Base-by-base conservation (phyloP, 92 coral and sea anemone genomes). In the Epizoanthus illoricatus region DNA sequence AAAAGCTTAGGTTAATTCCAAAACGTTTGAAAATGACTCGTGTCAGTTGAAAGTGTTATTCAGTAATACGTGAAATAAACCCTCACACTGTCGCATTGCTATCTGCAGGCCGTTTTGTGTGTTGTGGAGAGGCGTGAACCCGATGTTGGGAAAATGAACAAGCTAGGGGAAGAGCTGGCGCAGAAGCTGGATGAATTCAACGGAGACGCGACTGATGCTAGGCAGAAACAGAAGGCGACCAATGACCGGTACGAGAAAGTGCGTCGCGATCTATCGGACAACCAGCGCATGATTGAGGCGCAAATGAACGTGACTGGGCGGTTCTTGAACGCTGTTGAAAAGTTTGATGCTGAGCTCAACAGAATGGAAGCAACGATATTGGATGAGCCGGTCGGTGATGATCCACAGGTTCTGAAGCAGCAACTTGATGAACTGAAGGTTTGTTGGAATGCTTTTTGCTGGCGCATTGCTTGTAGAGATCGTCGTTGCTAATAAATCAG, bases 181-280 rank as follows among this genome's bases (percentile, higher is more conserved):
- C 85, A 75, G 15, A 93, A 93, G 58, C 86, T 93, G 23, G 88
- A 88, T 60, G 86, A 62, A 64, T 61, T 86, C 61, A 65, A 88
- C 23, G 97, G 97, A 7, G 89, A 91, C 47, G 86, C 94, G 8
- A 62, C 84, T 23, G 97, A 80, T 24, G 90, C 93, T 3, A 79
- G 84, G 21, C 84, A 79, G 82, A 84, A 86, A 15, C 86, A 82
- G 83, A 79, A 86, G 65, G 60, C 88, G 23, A 86, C 97, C 20
- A 88, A 75, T 58, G 92, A 93, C 12, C 94, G 97, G 15, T 93
- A 93, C 79, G 92, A 96, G 80, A 92, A 89, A 36, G 86, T 96
- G 24, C 91, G 86, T 66, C 73, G 90, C 57, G 95, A 87, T 23
- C 81, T 96, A 43, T 79, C 83, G 59, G 89, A 89, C 80, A 89